phyloP scores from a whole-genome alignment of 2,888 invertebrate genomes.

The Drosophila demipolita region DNA sequence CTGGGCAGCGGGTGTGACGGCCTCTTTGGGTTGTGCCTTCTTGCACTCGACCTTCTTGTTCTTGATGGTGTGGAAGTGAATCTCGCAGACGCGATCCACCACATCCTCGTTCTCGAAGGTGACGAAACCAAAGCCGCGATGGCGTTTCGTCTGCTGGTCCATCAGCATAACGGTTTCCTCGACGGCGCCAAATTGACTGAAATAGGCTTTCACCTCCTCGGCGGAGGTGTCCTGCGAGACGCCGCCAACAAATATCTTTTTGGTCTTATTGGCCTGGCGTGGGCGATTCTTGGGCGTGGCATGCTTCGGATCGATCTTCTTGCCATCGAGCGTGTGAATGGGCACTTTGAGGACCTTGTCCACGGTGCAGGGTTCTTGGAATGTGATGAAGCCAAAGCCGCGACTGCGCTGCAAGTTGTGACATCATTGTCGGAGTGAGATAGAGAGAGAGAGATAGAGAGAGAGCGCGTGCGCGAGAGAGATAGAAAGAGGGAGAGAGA shows the following conservation, averaged over 20 bases:
- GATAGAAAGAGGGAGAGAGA: neutral
- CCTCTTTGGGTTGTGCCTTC: conserved; percentile 96
- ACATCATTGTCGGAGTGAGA: conserved; percentile 14
- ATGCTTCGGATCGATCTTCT: conserved; percentile 97
- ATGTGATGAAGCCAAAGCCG: conserved; percentile 96
- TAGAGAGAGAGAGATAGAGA: conserved; percentile 10
- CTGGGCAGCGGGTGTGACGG: conserved; percentile 90
- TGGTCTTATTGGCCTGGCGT: conserved; percentile 93
- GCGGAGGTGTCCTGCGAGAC: conserved; percentile 96
- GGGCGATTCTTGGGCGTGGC: conserved; percentile 96
- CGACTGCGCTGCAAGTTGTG: conserved; percentile 91
- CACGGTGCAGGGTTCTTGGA: conserved; percentile 95
- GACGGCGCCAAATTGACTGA: conserved; percentile 95
- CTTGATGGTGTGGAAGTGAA: conserved; percentile 96
- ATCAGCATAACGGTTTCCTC: conserved; percentile 97
- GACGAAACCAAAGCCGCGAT: conserved; percentile 96
- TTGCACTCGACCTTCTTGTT: conserved; percentile 96
- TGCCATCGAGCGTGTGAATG: conserved; percentile 95
- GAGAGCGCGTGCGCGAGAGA: conserved; percentile 1
- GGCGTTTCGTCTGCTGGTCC: conserved; percentile 97
- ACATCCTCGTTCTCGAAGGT: conserved; percentile 96
- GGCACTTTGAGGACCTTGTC: conserved; percentile 96
- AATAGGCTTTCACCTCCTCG: conserved; percentile 95
- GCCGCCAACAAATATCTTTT: conserved; percentile 96
- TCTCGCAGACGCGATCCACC: conserved; percentile 96